Percentiles rank a stretch among this genome's conserved stretches.
phyloP scores from a whole-genome alignment of 2,797 vertebrate genomes.

The Cynodonichthys magdalenae region DNA sequence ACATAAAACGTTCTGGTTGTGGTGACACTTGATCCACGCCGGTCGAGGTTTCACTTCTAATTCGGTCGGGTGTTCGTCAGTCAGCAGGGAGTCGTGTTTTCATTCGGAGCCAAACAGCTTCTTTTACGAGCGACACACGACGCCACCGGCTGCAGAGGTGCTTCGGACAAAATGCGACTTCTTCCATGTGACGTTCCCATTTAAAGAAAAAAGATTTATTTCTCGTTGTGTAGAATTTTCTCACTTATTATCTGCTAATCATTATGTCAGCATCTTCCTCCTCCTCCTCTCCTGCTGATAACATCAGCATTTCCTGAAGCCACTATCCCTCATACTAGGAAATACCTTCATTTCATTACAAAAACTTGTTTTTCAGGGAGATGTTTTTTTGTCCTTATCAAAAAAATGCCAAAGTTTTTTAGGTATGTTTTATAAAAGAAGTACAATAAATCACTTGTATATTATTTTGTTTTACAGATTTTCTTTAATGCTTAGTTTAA shows the following conservation, averaged over 20 bases:
- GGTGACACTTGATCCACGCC: slow-evolving; percentile 47
- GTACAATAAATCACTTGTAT: neutral
- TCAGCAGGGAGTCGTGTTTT: slow-evolving; percentile 33
- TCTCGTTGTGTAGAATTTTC: slow-evolving; percentile 14
- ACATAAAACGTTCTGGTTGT: slow-evolving; percentile 8
- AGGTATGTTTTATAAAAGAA: too few species aligned
- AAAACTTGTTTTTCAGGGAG: slow-evolving; percentile 2
- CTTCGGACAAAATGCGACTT: neutral
- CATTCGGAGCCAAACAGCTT: slow-evolving; percentile 20
- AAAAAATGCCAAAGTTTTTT: too few species aligned
- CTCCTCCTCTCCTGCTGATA: slow-evolving; percentile 21
- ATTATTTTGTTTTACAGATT: neutral
- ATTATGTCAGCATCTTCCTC: slow-evolving; percentile 4
- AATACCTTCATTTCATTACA: slow-evolving; percentile 26
- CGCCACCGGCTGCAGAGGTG: slow-evolving; percentile 4
- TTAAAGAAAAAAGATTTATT: neutral
- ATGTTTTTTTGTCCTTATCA: neutral
- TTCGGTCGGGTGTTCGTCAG: slow-evolving; percentile 42
- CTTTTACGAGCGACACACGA: slow-evolving; percentile 12
- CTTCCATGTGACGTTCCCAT: neutral
- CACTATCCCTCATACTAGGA: slow-evolving; percentile 8
- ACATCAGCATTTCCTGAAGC: slow-evolving; percentile 43
- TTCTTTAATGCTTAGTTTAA: neutral
- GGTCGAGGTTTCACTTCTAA: slow-evolving; percentile 61
- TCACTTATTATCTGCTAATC: slow-evolving; percentile 3